Base-by-base conservation (phyloP, 2,888 invertebrate species). In the Dastarcus helophoroides region DNA sequence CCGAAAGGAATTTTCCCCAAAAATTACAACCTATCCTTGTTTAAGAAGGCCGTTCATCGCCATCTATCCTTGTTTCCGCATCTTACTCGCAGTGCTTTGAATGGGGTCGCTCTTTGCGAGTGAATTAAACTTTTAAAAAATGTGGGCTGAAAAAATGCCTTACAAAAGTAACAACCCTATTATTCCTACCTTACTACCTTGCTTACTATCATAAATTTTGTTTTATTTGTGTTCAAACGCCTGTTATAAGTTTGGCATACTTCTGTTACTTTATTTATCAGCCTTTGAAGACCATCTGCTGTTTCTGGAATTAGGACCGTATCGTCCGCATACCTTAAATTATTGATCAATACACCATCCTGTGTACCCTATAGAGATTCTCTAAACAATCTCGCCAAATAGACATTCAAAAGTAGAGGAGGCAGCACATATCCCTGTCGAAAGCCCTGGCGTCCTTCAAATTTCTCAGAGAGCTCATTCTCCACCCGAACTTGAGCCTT, bases 401-500 rank as follows among this genome's bases (percentile, higher is more conserved):
- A 19, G 7, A 19, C 19, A 19, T 19, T 19, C 7, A 19, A 19
- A 6, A 19, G 19, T 7, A 19, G 19, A 8, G 8, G 19, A 19
- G 19, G 19, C 19, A 19, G 19, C 8, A 8, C 7, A 19, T n/a
- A n/a, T n/a, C n/a, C n/a, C n/a, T n/a, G n/a, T n/a, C n/a, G n/a
- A n/a, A n/a, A n/a, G n/a, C n/a, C n/a, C n/a, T n/a, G 4, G 11
- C 11, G 27, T 8, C 11, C 25, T 25, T 25, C 11, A 27, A 27
- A 27, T 11, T 27, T 17, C 16, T 27, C 27, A 15, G 27, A 27
- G 14, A 16, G 11, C 4, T 10, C 11, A 16, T 27, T 27, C 16
- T 27, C 27, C 15, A 27, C 16, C n/a, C n/a, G n/a, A n/a, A n/a
- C n/a, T n/a, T n/a, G n/a, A 11, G 27, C 15, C 11, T 27, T 27